Evolutionary conservation across 1,140 invertebrate genomes (phyloP).

Genomic region (Sitophilus oryzae): DNA sequence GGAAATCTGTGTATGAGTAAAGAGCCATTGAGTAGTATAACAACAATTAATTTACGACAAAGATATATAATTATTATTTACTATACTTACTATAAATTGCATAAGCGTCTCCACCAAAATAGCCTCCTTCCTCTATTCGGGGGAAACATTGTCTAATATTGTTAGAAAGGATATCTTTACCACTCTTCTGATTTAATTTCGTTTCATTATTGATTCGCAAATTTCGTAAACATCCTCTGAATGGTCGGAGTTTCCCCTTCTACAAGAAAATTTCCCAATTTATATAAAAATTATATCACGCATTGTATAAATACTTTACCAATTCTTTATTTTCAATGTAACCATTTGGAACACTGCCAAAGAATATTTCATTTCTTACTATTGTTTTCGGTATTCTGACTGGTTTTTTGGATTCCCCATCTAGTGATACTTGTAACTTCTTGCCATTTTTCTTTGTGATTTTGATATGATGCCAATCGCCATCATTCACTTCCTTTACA

Average conservation of each 20-base stretch:
- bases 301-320: conserved; percentile 16
- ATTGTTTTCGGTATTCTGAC: conserved; percentile 64
- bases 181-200: conserved; percentile 65
- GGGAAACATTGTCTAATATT: conserved; percentile 84
- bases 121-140: conserved; percentile 76
- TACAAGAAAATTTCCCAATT: too few relatives aligned
- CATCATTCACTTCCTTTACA: conserved; percentile 63
- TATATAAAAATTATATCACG: too few relatives aligned
- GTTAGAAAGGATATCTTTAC: conserved; percentile 50
- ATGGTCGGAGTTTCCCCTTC: conserved; percentile 61
- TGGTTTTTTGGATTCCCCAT: conserved; percentile 55
- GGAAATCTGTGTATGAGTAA: too few relatives aligned
- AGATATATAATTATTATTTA: not conserved
- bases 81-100: conserved; percentile 68
- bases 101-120: conserved; percentile 77
- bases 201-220: conserved; percentile 67
- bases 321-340: conserved; percentile 29
- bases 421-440: conserved; percentile 63
- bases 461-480: conserved; percentile 74
- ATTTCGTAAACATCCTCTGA: conserved; percentile 77
- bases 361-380: conserved; percentile 64
- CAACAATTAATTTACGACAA: too few relatives aligned
- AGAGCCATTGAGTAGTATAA: too few relatives aligned
- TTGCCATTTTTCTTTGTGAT: conserved; percentile 46
- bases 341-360: conserved; percentile 68